A percentile compares a stretch with the other conserved stretches of the same genome.
These are phyloP conservation scores for Hermatobates lingyangjiaoensis DNA, from an alignment of 1,140 invertebrate genomes.

Conservation along the genomic window DNA sequence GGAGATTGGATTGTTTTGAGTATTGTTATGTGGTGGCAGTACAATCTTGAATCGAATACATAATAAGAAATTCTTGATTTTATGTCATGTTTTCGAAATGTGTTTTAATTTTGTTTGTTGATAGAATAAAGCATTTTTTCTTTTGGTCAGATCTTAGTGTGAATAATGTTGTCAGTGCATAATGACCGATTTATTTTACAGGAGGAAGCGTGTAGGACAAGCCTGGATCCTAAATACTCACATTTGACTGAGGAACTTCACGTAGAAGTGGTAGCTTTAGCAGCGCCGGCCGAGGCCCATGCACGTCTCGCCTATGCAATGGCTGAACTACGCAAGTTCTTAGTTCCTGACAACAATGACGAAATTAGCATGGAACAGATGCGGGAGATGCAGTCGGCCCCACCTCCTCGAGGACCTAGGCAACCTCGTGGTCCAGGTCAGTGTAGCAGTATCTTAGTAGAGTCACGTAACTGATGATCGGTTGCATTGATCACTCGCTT, in stretches of 20 bases:
- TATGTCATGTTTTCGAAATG: too few species aligned
- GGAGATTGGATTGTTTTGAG: too few species aligned
- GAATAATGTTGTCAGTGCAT: background rate
- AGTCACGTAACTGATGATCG: too few species aligned
- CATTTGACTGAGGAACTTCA: constrained; percentile 85
- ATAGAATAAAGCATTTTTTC: too few species aligned
- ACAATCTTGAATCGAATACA: too few species aligned
- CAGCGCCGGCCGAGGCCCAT: constrained; percentile 78
- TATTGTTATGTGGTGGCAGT: too few species aligned
- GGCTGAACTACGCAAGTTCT: constrained; percentile 39
- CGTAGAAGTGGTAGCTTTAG: constrained; percentile 76
- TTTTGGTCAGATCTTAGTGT: too few species aligned
- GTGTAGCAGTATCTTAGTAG: too few species aligned
- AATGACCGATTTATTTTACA: constrained; percentile 22
- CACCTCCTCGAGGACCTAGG: constrained; percentile 20
- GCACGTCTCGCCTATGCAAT: constrained; percentile 78
- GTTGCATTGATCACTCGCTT: too few species aligned
- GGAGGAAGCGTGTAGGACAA: constrained; percentile 73
- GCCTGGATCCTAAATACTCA: constrained; percentile 76
- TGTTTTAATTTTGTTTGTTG: too few species aligned
- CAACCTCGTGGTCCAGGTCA: constrained; percentile 12
- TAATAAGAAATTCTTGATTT: too few species aligned
- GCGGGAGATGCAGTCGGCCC: constrained; percentile 34
- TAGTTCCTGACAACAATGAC: constrained; percentile 45
- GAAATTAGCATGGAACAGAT: constrained; percentile 61